Evolutionary conservation across 2,888 invertebrate genomes (phyloP).

Genomic region (Drosophila neotestacea): DNA sequence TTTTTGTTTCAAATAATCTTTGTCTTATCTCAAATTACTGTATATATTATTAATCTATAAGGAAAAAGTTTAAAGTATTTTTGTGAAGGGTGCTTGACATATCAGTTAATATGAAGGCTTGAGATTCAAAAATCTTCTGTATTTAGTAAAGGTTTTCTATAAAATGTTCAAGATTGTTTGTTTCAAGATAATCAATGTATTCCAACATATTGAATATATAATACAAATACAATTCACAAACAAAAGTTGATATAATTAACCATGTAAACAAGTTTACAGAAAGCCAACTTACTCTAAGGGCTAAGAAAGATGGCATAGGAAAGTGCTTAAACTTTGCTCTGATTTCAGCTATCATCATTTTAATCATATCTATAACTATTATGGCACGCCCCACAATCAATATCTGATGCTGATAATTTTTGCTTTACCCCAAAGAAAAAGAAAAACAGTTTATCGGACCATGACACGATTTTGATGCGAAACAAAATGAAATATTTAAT

Average conservation of each 20-base stretch:
- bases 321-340: constrained; percentile 32
- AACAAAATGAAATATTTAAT: constrained; percentile 32
- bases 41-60: not conserved
- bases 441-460: constrained; percentile 28
- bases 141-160: not conserved
- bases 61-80: not conserved
- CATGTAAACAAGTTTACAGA: too few species aligned
- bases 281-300: not conserved
- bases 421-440: not conserved
- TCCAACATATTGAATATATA: too few species aligned
- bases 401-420: constrained; percentile 8
- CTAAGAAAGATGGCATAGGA: constrained; percentile 2
- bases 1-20: not conserved
- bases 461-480: constrained; percentile 31
- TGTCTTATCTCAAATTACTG: not conserved
- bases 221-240: too few species aligned
- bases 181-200: not conserved
- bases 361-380: constrained; percentile 32
- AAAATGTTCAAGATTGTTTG: not conserved
- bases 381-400: constrained; percentile 12
- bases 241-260: too few species aligned
- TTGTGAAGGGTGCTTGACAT: not conserved
- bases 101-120: not conserved
- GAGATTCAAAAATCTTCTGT: not conserved
- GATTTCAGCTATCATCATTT: constrained; percentile 11